Conservation (phyloP, 2,113 vertebrate species). For the Oreotrochilus melanogaster region DNA sequence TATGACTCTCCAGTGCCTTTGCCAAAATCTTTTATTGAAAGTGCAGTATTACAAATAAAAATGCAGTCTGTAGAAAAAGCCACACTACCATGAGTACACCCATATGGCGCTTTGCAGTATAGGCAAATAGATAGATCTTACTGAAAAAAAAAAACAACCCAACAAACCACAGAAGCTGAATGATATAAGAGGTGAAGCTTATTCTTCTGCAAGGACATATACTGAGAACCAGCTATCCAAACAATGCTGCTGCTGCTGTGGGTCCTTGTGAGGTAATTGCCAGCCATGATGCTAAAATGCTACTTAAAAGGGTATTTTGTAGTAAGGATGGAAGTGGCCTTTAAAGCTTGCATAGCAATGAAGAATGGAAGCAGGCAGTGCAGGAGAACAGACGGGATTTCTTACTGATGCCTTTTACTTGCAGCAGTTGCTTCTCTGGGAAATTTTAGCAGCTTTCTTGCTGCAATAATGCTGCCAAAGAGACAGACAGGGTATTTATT, state of each 20-base stretch:
- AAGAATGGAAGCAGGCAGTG: not conserved
- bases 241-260: not conserved
- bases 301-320: not conserved
- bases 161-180: conserved; percentile 12
- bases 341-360: not conserved
- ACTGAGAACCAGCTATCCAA: conserved; percentile 53
- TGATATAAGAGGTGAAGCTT: not conserved
- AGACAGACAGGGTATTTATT: not conserved
- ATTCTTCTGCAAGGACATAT: conserved; percentile 4
- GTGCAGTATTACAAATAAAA: conserved; percentile 47
- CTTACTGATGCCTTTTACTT: not conserved
- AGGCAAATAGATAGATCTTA: conserved; percentile 25
- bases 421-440: not conserved
- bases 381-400: not conserved
- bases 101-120: conserved; percentile 20
- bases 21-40: conserved; percentile 63
- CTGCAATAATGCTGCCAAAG: not conserved
- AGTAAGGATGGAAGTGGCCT: not conserved
- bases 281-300: not conserved
- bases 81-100: not conserved
- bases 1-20: conserved; percentile 44
- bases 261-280: conserved; percentile 54
- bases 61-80: conserved; percentile 15
- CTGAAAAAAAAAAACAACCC: not conserved
- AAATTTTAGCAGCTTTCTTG: not conserved